phyloP scores from a whole-genome alignment of 2,888 invertebrate genomes.

The Pristionchus maxplancki region DNA sequence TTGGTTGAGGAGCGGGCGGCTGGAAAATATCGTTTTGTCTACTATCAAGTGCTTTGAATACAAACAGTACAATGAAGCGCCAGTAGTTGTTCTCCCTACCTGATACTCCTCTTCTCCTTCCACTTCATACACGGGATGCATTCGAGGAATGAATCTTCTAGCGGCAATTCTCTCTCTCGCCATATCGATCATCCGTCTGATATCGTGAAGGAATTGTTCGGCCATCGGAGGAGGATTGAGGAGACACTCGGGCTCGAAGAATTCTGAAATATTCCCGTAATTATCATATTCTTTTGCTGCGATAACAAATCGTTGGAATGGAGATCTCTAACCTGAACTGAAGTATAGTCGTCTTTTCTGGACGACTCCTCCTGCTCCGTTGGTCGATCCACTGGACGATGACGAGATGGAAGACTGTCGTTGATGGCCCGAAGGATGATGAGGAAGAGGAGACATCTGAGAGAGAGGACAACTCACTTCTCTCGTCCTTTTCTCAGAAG shows the following conservation, averaged over 20 bases:
- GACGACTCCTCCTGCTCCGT: not conserved
- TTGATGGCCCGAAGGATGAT: conserved; percentile 1
- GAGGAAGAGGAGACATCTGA: conserved; percentile 36
- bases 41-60: too few species aligned
- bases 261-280: conserved; percentile 83
- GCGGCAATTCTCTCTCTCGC: conserved; percentile 82
- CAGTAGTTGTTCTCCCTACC: too few species aligned
- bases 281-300: too few species aligned
- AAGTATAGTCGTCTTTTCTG: conserved; percentile 64
- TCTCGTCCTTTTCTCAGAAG: not conserved
- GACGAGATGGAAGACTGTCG: conserved; percentile 4
- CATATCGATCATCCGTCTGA: conserved; percentile 91
- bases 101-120: not conserved
- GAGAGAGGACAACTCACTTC: not conserved
- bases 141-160: not conserved
- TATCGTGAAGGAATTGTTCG: conserved; percentile 87
- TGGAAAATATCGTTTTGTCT: too few species aligned
- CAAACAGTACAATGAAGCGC: too few species aligned
- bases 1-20: not conserved
- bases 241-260: conserved; percentile 90
- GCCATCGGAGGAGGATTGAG: conserved; percentile 92
- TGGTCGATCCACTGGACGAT: not conserved
- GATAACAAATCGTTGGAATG: not conserved
- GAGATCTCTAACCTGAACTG: conserved; percentile 57
- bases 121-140: conserved; percentile 2